Evolutionary conservation across 2,888 invertebrate species (phyloP).

Genomic region (Ischnura elegans): DNA sequence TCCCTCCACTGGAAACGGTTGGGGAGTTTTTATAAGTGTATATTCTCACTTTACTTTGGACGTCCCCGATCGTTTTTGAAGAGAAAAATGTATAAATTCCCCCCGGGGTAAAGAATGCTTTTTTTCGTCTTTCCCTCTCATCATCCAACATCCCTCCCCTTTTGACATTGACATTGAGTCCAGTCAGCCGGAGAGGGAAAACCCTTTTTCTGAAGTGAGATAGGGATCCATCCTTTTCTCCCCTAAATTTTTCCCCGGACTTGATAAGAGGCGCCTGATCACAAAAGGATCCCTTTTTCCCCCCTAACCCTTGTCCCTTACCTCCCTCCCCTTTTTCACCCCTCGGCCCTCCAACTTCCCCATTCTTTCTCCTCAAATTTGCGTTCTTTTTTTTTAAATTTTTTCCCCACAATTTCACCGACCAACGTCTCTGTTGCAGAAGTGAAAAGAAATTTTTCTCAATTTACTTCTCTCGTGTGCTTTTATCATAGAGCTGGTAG

Average conservation of each 20-base stretch:
- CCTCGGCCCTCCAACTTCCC: neutral
- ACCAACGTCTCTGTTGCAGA: neutral
- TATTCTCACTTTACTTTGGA: neutral
- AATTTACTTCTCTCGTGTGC: neutral
- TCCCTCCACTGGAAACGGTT: neutral
- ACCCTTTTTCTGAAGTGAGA: neutral
- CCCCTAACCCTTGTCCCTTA: neutral
- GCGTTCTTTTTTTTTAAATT: conserved; percentile 6
- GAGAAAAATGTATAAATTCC: neutral
- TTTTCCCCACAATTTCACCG: neutral
- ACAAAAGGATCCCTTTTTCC: conserved; percentile 42
- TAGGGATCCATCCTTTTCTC: neutral
- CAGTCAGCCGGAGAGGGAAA: conserved; percentile 39
- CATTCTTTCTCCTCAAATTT: neutral
- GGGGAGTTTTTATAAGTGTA: neutral
- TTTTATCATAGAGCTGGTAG: too few relatives aligned
- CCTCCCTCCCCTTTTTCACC: neutral
- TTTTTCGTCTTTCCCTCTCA: conserved; percentile 10
- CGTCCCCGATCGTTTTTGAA: neutral
- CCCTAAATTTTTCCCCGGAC: neutral
- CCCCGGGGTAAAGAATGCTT: too few relatives aligned
- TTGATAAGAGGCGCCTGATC: conserved; percentile 47
- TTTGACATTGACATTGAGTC: conserved; percentile 60
- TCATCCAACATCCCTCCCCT: neutral
- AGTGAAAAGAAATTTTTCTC: conserved; percentile 3